Base-by-base conservation (phyloP, 2,888 invertebrate genomes). In the Pelosia muscerda region DNA sequence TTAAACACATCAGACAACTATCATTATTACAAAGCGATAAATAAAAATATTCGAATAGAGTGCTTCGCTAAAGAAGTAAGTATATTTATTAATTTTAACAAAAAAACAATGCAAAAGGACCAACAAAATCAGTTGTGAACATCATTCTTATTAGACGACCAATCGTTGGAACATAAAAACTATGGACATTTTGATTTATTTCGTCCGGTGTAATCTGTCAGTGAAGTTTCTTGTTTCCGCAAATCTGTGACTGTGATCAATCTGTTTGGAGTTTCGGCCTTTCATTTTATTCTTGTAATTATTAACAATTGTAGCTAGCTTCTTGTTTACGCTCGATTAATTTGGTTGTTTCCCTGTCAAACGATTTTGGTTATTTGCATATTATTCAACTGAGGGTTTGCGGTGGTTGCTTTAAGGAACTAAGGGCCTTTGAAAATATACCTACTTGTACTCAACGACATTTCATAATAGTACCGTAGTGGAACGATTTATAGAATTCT, bases 161-260 rank as follows among this genome's bases (percentile, higher is more conserved):
- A 77, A 72, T 75, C 72, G 68, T 72, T 54, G 67, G 67, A 61
- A 75, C 77, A 82, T 77, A 76, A 81, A 82, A 80, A 74, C 76
- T 54, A 63, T 75, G 70, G 79, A 76, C 83, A 68, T 78, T 83
- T 84, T 83, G 84, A 83, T 84, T 84, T 83, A 82, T 83, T 77
- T 81, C 71, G 75, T 79, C 70, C 76, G 74, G 74, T 81, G 86
- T 85, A 85, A 87, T 87, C 86, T 84, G 84, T 86, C 86, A 87
- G 78, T 77, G 71, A 83, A 85, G 83, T 87, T 85, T 82, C 84
- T 86, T 84, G 81, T 81, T 80, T 73, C 86, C 83, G 69, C 85
- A 83, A 87, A 86, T 83, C 86, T 81, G 75, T 73, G 72, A 69
- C 78, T 70, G 75, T 76, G 77, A 86, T 86, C 86, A 86, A 86